Percentiles rank a stretch among this genome's conserved stretches.
Conservation (phyloP, 2,797 vertebrate genomes). For the Danio choprae region DNA sequence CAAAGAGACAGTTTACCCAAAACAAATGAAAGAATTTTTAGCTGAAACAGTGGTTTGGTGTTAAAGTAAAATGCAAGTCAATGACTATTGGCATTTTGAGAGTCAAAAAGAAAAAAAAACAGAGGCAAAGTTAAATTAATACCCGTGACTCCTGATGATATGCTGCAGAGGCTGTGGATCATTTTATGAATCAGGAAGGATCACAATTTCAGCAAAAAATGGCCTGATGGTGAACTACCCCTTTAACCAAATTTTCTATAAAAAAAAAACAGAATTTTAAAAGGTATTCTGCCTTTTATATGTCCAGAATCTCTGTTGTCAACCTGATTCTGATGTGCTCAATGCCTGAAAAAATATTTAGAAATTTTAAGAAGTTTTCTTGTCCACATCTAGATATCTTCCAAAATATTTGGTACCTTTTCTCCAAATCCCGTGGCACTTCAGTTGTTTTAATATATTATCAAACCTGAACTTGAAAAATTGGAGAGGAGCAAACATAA, state of each 20-base stretch:
- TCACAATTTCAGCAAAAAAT: too few relatives aligned
- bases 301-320: neutral
- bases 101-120: too few relatives aligned
- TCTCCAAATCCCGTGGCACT: neutral
- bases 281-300: neutral
- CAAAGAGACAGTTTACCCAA: too few relatives aligned
- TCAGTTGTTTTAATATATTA: conserved; percentile 12
- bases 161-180: neutral
- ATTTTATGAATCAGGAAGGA: too few relatives aligned
- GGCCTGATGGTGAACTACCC: too few relatives aligned
- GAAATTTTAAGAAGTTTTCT: neutral
- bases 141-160: neutral
- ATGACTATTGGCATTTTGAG: too few relatives aligned
- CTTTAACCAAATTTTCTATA: neutral
- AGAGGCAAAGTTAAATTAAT: too few relatives aligned
- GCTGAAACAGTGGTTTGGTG: too few relatives aligned
- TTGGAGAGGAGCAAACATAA: conserved; percentile 19
- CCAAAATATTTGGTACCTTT: conserved; percentile 1
- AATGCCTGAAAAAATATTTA: neutral
- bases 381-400: neutral
- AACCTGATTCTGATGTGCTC: neutral
- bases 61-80: too few relatives aligned
- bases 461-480: neutral
- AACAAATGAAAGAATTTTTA: too few relatives aligned
- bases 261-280: neutral